A percentile compares a stretch with the other conserved stretches of the same genome.
Evolutionary conservation across 2,888 invertebrate species (phyloP).

Genomic region (Gymnosoma rotundatum): DNA sequence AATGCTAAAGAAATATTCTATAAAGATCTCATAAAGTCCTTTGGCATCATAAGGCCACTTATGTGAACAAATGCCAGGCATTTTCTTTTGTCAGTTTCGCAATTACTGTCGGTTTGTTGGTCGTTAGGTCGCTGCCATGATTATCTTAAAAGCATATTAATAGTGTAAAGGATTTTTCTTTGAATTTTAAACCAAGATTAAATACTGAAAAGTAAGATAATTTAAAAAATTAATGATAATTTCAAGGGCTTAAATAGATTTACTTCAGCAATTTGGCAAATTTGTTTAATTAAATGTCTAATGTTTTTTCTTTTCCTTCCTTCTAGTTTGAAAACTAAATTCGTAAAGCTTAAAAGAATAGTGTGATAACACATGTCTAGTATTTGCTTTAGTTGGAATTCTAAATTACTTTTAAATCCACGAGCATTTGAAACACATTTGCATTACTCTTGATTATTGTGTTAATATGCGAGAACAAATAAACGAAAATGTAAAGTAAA

Average conservation of each 20-base stretch:
- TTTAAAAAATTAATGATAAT: not conserved
- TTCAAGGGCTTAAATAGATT: not conserved
- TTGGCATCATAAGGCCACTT: constrained; percentile 62
- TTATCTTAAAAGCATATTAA: constrained; percentile 22
- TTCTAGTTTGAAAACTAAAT: not conserved
- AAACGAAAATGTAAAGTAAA: constrained; percentile 31
- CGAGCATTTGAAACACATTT: constrained; percentile 23
- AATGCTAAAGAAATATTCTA: not conserved
- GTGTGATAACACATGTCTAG: too few relatives aligned
- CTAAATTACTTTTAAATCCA: constrained; percentile 7
- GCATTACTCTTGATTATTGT: constrained; percentile 22
- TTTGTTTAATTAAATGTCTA: constrained; percentile 4
- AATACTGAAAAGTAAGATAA: not conserved
- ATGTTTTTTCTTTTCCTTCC: not conserved
- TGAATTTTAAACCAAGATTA: constrained; percentile 8
- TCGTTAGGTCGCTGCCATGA: not conserved
- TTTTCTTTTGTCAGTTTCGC: not conserved
- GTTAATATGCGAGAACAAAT: constrained; percentile 7
- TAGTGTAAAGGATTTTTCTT: constrained; percentile 13
- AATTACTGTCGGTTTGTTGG: not conserved
- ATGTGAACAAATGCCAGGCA: constrained; percentile 27
- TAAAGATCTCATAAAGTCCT: constrained; percentile 54
- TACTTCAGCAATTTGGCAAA: constrained; percentile 19
- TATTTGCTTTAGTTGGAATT: constrained; percentile 7
- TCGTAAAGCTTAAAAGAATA: too few relatives aligned